Evolutionary conservation across 2,797 vertebrate species (phyloP).

Genomic region (Sandelia bainsii): DNA sequence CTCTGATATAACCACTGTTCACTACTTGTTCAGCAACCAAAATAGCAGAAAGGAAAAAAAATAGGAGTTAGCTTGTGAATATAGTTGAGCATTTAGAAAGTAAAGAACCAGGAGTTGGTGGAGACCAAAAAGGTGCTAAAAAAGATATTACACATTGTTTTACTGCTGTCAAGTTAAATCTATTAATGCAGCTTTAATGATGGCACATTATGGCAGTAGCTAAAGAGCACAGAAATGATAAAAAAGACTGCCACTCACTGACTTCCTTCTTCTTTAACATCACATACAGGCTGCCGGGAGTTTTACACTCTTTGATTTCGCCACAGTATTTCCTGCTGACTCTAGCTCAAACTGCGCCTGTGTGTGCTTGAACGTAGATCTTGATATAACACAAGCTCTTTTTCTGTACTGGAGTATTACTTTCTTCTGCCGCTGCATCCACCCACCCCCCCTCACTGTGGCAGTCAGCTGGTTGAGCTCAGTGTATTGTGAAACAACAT

Average conservation of each 20-base stretch:
- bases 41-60: too few species aligned
- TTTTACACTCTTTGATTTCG: conserved; percentile 43
- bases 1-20: too few species aligned
- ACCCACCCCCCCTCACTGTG: background rate
- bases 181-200: background rate
- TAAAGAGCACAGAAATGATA: conserved; percentile 3
- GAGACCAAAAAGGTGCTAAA: too few species aligned
- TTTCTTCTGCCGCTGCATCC: background rate
- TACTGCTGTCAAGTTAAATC: background rate
- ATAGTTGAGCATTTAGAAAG: too few species aligned
- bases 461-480: conserved; percentile 31
- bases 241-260: background rate
- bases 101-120: too few species aligned
- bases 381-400: conserved; percentile 38
- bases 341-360: conserved; percentile 17
- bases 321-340: conserved; percentile 61
- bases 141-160: background rate
- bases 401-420: background rate
- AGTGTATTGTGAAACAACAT: conserved; percentile 48
- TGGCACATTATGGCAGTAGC: background rate
- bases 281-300: background rate
- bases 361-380: conserved; percentile 17
- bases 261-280: conserved; percentile 37
- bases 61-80: too few species aligned
- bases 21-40: too few species aligned